phyloP scores from a whole-genome alignment of 2,797 vertebrate species.

The Gymnocypris eckloni region DNA sequence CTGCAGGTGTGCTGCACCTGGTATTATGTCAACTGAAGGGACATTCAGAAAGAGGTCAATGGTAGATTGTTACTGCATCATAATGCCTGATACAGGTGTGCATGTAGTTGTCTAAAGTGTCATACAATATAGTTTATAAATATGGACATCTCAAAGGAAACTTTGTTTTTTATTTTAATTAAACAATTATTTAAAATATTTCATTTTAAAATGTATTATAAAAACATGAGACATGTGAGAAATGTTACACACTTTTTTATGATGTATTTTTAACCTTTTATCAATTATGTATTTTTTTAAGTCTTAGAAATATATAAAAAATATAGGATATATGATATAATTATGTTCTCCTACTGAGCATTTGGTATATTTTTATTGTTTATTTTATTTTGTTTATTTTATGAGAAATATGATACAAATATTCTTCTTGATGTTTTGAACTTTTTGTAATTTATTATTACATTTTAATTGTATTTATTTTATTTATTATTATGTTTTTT shows the following conservation, averaged over 20 bases:
- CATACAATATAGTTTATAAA: not conserved
- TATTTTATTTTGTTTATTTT: not conserved
- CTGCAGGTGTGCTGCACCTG: constrained; percentile 56
- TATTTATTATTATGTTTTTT: not conserved
- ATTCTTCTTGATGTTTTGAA: not conserved
- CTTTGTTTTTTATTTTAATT: not conserved
- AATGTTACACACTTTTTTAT: not conserved
- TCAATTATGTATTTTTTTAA: not conserved
- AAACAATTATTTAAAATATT: not conserved
- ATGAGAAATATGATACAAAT: not conserved
- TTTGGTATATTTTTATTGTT: not conserved
- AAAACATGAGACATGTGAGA: not conserved
- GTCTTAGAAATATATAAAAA: not conserved
- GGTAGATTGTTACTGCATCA: constrained; percentile 8
- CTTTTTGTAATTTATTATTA: not conserved
- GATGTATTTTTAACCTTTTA: not conserved
- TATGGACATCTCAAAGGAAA: not conserved
- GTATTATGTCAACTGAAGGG: constrained; percentile 61
- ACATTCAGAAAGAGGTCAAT: constrained; percentile 48
- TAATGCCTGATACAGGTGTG: constrained; percentile 1
- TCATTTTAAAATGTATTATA: not conserved
- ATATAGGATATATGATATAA: not conserved
- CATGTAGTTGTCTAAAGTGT: not conserved
- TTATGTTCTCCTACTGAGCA: not conserved
- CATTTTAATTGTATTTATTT: not conserved